These are phyloP conservation scores for Tupaia tana DNA, from an alignment of 2,113 vertebrate species.

Conservation along the genomic window DNA sequence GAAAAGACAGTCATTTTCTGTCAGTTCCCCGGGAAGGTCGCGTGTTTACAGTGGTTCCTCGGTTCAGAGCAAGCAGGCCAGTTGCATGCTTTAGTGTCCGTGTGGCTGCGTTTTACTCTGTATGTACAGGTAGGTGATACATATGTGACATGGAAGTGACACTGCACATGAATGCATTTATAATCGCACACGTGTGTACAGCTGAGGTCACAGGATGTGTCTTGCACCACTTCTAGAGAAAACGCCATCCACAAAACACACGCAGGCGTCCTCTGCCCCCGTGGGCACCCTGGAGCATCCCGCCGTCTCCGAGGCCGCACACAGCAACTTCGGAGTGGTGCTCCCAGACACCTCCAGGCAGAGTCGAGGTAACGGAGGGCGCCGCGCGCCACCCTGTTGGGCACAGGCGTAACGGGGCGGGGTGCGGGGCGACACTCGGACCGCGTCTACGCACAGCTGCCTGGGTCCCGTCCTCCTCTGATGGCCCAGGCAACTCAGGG, in stretches of 20 bases:
- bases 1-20: constrained; percentile 39
- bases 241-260: constrained; percentile 89
- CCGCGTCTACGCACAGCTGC: too few species aligned
- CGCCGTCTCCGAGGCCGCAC: constrained; percentile 86
- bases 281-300: constrained; percentile 88
- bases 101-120: too few species aligned
- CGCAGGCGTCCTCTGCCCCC: constrained; percentile 86
- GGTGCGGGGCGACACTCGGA: too few species aligned
- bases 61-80: too few species aligned
- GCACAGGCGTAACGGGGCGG: too few species aligned
- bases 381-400: too few species aligned
- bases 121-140: too few species aligned
- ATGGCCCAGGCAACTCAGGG: neutral
- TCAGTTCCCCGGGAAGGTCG: neutral
- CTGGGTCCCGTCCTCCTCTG: too few species aligned
- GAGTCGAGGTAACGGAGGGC: constrained; percentile 90
- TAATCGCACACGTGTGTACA: neutral
- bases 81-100: too few species aligned
- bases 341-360: constrained; percentile 88
- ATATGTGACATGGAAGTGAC: too few species aligned
- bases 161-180: too few species aligned
- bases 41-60: neutral
- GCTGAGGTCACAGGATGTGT: neutral
- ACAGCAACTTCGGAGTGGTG: constrained; percentile 92
- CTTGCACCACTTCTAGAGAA: constrained; percentile 87